Conservation (phyloP, 1,140 invertebrate species). For the Bombus soroeensis region DNA sequence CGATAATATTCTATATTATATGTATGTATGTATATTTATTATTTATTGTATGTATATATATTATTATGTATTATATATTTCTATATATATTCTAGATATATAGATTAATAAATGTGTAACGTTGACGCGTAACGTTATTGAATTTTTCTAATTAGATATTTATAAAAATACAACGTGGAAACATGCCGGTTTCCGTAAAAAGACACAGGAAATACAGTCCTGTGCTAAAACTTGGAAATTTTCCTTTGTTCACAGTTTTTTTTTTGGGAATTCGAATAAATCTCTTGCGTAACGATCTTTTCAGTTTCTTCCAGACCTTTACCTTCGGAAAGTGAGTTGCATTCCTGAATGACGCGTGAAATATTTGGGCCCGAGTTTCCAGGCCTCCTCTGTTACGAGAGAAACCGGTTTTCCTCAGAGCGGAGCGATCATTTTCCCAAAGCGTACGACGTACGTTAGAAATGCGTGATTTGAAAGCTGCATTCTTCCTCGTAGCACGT, state of each 20-base stretch:
- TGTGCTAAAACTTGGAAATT: too few species aligned
- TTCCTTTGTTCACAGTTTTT: neutral
- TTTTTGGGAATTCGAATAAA: neutral
- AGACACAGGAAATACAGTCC: neutral
- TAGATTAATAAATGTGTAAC: too few species aligned
- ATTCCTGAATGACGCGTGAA: slow-evolving; percentile 42
- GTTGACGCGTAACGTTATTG: neutral
- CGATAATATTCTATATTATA: neutral
- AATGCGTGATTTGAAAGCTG: neutral
- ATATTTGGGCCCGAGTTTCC: neutral
- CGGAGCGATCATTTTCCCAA: slow-evolving; percentile 37
- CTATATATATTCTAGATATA: too few species aligned
- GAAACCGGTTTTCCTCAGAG: slow-evolving; percentile 45
- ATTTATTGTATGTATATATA: too few species aligned
- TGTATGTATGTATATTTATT: too few species aligned
- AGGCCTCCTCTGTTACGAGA: neutral
- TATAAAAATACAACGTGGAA: neutral
- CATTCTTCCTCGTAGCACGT: neutral
- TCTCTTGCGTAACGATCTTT: neutral
- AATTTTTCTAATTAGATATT: neutral
- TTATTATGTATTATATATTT: too few species aligned
- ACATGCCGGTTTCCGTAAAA: neutral
- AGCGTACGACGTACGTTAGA: neutral
- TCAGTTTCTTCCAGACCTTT: neutral
- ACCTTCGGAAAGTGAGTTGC: slow-evolving; percentile 6